phyloP scores from a whole-genome alignment of 2,113 vertebrate genomes.

The Brevimyrus niger region DNA sequence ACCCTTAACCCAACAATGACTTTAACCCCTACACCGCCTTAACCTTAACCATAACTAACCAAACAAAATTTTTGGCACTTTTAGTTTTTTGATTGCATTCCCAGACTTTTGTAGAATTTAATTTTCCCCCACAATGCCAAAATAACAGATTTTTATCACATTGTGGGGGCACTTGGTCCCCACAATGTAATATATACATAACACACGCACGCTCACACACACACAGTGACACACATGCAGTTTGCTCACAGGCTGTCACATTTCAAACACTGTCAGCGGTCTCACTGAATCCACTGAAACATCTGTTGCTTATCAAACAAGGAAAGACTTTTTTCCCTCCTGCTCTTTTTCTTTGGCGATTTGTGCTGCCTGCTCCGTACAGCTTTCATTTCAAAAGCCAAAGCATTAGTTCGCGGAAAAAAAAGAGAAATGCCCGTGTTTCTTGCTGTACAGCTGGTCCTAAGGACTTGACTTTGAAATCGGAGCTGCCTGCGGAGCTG shows the following conservation, averaged over 20 bases:
- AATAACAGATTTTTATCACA: neutral
- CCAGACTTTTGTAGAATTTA: neutral
- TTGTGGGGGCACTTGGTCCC: neutral
- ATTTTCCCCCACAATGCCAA: neutral
- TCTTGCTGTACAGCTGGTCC: constrained; percentile 69
- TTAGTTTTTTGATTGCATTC: neutral
- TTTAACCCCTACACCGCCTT: neutral
- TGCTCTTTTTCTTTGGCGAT: constrained; percentile 34
- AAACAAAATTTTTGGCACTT: neutral
- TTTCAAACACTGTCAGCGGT: constrained; percentile 66
- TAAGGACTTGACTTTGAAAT: constrained; percentile 75
- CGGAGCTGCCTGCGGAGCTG: constrained; percentile 53
- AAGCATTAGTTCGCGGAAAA: constrained; percentile 54
- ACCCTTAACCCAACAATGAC: neutral
- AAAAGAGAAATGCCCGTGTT: constrained; percentile 30
- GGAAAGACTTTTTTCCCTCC: constrained; percentile 46
- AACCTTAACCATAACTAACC: neutral
- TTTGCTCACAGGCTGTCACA: constrained; percentile 55
- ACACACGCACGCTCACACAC: neutral
- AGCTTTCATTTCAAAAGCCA: constrained; percentile 71
- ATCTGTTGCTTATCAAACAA: constrained; percentile 76
- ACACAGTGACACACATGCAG: neutral
- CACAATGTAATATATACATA: neutral
- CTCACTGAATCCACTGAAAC: constrained; percentile 58
- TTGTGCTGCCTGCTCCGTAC: constrained; percentile 54